Evolutionary conservation across 2,888 invertebrate genomes (phyloP), one percentile per base, ranked within the genome.

Genomic region (Elysia crispata): DNA sequence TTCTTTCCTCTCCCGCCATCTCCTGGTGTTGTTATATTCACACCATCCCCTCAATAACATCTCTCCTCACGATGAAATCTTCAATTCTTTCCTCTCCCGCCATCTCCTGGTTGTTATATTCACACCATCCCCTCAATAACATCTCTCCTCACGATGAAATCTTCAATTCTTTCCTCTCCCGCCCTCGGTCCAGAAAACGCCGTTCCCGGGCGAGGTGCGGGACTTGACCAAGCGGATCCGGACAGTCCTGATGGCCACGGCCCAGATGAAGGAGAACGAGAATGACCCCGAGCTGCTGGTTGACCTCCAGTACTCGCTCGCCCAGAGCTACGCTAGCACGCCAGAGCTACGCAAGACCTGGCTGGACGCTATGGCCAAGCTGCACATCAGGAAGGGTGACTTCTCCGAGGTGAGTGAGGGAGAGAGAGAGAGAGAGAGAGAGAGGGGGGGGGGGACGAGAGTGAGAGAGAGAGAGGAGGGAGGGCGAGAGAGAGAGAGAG

Each of bases 261-360:
- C 97, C 0, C 96, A 98, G 86, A 96, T 98, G 94, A 95, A 96
- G 85, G 94, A 98, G 89, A 95, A 98, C 92, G 94, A 97, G 92
- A 94, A 97, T 93, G 98, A 99, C 91, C 97, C 97, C 8, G 97
- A 98, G 90, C 96, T 97, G 93, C 92, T 97, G 83, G 95, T 97
- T 0, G 98, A 98, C 92, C 93, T 98, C 81, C 97, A 98, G 91
- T 96, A 97, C 91, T 96, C 97, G 81, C 92, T 98, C 84, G 98
- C 98, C 1, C 97, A 97, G 92, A 97, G 97, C 0, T 92, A 92
- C 83, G 97, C 98, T 67, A 97, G 97, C 60, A 98, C 98, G 0
- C 98, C 98, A 0, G 97, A 98, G 87, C 93, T 98, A 81, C 93
- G 98, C 0, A 96, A 97, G 92, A 98, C 98, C 0, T 98, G 98